Evolutionary conservation across 2,113 vertebrate genomes (phyloP).

Genomic region (Nansenia antarctica): DNA sequence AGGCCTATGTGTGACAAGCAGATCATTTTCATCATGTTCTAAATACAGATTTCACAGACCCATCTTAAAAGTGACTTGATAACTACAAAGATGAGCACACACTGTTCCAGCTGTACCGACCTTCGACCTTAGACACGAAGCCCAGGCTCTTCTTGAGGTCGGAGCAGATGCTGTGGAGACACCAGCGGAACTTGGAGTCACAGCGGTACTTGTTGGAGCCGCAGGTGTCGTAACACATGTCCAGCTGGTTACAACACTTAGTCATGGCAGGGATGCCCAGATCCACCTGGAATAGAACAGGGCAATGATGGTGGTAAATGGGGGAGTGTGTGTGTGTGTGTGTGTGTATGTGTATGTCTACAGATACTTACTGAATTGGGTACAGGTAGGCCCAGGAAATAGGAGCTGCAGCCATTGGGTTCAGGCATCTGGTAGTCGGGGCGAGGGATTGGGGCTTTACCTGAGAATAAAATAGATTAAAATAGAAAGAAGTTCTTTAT

Average conservation of each 20-base stretch:
- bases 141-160: slow-evolving; percentile 97
- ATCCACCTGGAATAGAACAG: slow-evolving; percentile 80
- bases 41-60: too few relatives aligned
- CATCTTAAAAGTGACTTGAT: too few relatives aligned
- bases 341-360: background rate
- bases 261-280: slow-evolving; percentile 98
- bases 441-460: slow-evolving; percentile 88
- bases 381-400: slow-evolving; percentile 92
- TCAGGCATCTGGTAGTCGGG: slow-evolving; percentile 85
- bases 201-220: slow-evolving; percentile 98
- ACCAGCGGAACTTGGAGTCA: slow-evolving; percentile 98
- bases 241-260: slow-evolving; percentile 97
- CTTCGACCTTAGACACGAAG: slow-evolving; percentile 94
- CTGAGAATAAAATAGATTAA: too few relatives aligned
- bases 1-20: too few relatives aligned
- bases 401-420: slow-evolving; percentile 88
- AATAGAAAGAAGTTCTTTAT: too few relatives aligned
- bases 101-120: slow-evolving; percentile 62
- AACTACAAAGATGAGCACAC: background rate
- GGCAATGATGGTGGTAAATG: slow-evolving; percentile 2
- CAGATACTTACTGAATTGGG: slow-evolving; percentile 81
- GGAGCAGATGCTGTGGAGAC: slow-evolving; percentile 94
- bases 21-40: too few relatives aligned
- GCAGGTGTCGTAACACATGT: slow-evolving; percentile 93
- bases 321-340: background rate